These are phyloP conservation scores for Vultur gryphus DNA, from an alignment of 2,797 vertebrate genomes.

Conservation along the genomic window DNA sequence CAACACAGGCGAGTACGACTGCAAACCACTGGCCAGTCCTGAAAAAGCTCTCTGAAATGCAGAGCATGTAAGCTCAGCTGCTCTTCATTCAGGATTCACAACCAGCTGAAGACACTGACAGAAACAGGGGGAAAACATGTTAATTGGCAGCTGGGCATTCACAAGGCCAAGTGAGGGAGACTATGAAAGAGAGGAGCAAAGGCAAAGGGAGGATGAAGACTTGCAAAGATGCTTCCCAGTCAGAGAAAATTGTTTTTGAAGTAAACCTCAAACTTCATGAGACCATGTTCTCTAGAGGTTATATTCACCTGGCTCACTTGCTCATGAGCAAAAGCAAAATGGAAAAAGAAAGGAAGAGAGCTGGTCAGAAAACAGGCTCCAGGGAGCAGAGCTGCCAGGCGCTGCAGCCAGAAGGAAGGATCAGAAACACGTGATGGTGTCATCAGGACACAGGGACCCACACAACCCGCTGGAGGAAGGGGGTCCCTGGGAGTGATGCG, in stretches of 20 bases:
- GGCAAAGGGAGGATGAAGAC: neutral
- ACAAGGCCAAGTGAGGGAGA: neutral
- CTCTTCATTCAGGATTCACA: constrained; percentile 1
- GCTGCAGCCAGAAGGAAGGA: neutral
- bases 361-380: neutral
- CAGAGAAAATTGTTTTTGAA: neutral
- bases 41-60: constrained; percentile 1
- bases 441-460: neutral
- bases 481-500: rapidly evolving
- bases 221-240: neutral
- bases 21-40: neutral
- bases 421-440: rapidly evolving
- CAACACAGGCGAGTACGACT: neutral
- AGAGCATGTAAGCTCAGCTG: neutral
- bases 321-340: neutral
- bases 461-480: neutral
- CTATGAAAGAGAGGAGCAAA: neutral
- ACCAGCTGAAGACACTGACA: neutral
- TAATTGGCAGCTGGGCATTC: neutral
- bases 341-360: neutral
- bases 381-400: neutral
- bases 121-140: neutral
- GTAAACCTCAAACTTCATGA: neutral
- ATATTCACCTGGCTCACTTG: neutral
- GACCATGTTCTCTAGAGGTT: neutral